These are phyloP conservation scores for Tetragonisca angustula DNA, from an alignment of 2,888 invertebrate genomes.

Conservation along the genomic window DNA sequence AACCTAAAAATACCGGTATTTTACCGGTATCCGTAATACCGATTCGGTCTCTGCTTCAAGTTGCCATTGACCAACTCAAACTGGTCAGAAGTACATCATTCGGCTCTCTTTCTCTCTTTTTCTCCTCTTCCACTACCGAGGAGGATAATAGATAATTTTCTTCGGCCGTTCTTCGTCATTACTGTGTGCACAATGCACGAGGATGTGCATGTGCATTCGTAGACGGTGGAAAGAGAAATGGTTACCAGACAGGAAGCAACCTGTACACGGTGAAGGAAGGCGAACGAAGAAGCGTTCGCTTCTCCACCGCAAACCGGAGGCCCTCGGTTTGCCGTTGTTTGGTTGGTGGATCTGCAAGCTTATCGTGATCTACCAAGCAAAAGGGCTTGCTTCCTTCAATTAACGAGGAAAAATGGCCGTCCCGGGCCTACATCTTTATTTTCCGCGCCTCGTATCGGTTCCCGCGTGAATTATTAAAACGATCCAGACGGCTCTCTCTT, in stretches of 20 bases:
- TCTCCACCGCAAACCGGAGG: constrained; percentile 53
- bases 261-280: constrained; percentile 69
- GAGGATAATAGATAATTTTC: constrained; percentile 54
- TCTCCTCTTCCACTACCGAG: background rate
- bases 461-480: constrained; percentile 62
- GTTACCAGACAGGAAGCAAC: constrained; percentile 75
- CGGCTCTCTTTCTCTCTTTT: background rate
- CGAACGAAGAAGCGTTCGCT: constrained; percentile 67
- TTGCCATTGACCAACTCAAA: no score
- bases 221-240: constrained; percentile 70
- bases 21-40: no score
- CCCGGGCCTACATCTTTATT: constrained; percentile 68
- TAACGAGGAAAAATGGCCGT: constrained; percentile 73
- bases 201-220: constrained; percentile 53
- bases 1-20: no score
- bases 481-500: background rate
- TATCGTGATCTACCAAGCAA: constrained; percentile 75
- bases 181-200: constrained; percentile 52
- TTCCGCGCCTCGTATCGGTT: constrained; percentile 46
- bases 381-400: constrained; percentile 74
- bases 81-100: background rate
- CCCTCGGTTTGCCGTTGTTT: constrained; percentile 62
- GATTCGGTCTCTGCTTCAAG: no score
- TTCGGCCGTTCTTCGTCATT: constrained; percentile 49
- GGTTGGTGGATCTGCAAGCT: constrained; percentile 72